These are phyloP conservation scores for Macroteleia sp. DNA, from an alignment of 2,888 invertebrate species.

Conservation along the genomic window DNA sequence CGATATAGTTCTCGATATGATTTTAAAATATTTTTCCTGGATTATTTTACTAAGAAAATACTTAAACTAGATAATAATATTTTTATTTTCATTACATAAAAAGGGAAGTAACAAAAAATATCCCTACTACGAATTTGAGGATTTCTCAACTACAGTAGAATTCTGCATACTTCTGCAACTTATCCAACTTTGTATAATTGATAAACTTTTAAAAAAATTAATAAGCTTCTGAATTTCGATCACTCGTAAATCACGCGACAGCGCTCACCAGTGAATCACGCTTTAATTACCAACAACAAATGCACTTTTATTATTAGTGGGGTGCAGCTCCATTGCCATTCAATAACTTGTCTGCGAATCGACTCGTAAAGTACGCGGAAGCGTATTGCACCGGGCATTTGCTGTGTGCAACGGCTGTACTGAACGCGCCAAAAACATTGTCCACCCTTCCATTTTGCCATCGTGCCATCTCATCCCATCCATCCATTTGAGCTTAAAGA, in stretches of 20 bases:
- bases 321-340: conserved; percentile 39
- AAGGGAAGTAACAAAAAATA: too few relatives aligned
- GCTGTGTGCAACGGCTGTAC: conserved; percentile 36
- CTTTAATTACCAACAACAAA: conserved; percentile 36
- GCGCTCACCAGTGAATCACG: conserved; percentile 26
- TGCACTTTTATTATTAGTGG: conserved; percentile 29
- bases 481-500: conserved; percentile 5
- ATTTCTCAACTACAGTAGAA: too few relatives aligned
- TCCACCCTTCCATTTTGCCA: conserved; percentile 48
- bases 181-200: too few relatives aligned
- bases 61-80: too few relatives aligned
- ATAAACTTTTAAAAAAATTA: too few relatives aligned
- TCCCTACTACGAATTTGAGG: too few relatives aligned
- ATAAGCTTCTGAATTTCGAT: not conserved
- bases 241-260: not conserved
- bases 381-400: conserved; percentile 45
- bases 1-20: too few relatives aligned
- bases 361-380: conserved; percentile 32
- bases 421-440: conserved; percentile 59
- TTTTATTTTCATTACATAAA: too few relatives aligned
- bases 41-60: too few relatives aligned
- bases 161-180: too few relatives aligned
- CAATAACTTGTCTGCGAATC: conserved; percentile 51
- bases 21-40: too few relatives aligned
- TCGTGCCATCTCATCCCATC: conserved; percentile 1